Percentiles rank a stretch among this genome's conserved stretches.
These are phyloP conservation scores for Ectemnius lituratus DNA, from an alignment of 2,888 invertebrate genomes.

Conservation along the genomic window DNA sequence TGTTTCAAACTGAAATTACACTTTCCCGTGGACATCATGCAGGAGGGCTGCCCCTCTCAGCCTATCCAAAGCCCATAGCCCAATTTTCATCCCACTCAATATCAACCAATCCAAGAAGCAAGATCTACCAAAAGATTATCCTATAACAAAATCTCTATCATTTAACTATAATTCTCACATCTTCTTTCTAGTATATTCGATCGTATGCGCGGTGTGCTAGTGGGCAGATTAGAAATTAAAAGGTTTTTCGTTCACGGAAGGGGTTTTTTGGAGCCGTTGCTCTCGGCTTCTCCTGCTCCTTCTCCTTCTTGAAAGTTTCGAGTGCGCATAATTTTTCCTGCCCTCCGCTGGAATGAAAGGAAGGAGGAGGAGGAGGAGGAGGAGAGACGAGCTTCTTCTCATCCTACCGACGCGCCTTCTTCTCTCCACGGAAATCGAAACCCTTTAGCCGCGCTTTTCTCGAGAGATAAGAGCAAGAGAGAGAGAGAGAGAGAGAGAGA, in stretches of 20 bases:
- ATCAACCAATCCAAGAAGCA: too few species aligned
- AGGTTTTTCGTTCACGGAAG: conserved; percentile 4
- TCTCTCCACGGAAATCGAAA: conserved; percentile 50
- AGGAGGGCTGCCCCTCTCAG: neutral
- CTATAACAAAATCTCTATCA: too few species aligned
- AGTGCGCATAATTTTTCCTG: conserved; percentile 38
- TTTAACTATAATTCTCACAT: too few species aligned
- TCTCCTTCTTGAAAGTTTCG: conserved; percentile 14
- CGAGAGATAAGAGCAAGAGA: conserved; percentile 40
- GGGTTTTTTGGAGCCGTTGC: too few species aligned
- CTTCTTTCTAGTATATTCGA: neutral
- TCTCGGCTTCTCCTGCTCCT: neutral
- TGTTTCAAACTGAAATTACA: conserved; percentile 77
- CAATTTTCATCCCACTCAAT: neutral
- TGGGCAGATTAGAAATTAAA: conserved; percentile 41
- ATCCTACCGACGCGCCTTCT: conserved; percentile 3
- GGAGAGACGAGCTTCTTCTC: neutral
- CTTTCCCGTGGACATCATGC: conserved; percentile 58
- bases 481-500: conserved; percentile 24
- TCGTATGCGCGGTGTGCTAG: conserved; percentile 5
- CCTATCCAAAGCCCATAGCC: neutral
- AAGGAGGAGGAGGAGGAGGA: neutral
- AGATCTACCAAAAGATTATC: too few species aligned
- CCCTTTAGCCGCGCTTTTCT: conserved; percentile 51
- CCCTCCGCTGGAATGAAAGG: conserved; percentile 22